Percentiles rank a stretch among this genome's conserved stretches.
Conservation (phyloP, 2,888 invertebrate species). For the Strigamia crassipes region DNA sequence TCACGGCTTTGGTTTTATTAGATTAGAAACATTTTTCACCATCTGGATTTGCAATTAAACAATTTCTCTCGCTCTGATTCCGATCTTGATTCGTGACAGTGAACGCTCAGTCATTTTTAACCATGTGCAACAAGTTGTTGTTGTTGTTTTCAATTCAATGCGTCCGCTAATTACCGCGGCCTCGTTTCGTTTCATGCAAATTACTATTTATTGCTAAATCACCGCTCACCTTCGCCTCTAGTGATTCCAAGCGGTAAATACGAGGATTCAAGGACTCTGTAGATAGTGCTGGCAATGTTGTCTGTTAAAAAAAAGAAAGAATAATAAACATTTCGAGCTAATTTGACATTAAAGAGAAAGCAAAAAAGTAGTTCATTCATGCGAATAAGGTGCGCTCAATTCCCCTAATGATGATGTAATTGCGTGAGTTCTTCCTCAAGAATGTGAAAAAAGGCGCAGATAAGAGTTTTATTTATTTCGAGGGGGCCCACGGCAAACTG, state of each 20-base stretch:
- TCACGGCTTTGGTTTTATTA: too few relatives aligned
- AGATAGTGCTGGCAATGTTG: not conserved
- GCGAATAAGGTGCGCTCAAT: constrained; percentile 20
- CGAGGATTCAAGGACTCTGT: constrained; percentile 39
- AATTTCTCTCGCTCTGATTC: constrained; percentile 22
- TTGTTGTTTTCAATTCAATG: constrained; percentile 15
- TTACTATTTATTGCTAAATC: constrained; percentile 7
- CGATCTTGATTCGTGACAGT: not conserved
- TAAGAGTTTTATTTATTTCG: not conserved
- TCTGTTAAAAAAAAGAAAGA: too few relatives aligned
- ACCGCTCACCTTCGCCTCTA: constrained; percentile 36
- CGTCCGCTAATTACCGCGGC: not conserved
- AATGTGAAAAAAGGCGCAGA: not conserved
- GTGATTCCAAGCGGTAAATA: constrained; percentile 41
- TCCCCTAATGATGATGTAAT: not conserved
- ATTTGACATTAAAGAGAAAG: not conserved
- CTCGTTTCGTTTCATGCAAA: constrained; percentile 14
- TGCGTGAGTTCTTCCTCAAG: not conserved
- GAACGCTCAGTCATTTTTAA: not conserved
- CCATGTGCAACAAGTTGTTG: constrained; percentile 37
- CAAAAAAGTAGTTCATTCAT: not conserved
- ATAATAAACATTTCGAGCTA: too few relatives aligned
- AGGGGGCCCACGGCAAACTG: too few relatives aligned
- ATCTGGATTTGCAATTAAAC: not conserved
- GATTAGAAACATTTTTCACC: not conserved